A percentile compares a stretch with the other conserved stretches of the same genome.
phyloP scores from a whole-genome alignment of 2,797 vertebrate species.

The Peromyscus eremicus region DNA sequence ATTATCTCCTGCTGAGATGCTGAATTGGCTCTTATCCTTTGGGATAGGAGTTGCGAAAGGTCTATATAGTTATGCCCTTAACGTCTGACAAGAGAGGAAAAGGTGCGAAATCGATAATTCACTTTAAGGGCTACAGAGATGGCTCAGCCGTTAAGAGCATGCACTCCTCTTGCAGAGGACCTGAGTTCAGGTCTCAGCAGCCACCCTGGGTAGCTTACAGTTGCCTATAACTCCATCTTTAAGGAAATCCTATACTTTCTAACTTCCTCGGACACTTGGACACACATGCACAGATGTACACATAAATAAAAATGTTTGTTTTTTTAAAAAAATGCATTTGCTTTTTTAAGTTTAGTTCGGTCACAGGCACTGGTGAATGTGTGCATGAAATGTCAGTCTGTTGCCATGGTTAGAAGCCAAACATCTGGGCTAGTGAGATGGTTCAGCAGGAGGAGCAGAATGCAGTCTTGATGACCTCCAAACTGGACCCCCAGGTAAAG shows the following conservation, averaged over 20 bases:
- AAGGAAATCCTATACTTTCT: not conserved
- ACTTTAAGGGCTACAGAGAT: not conserved
- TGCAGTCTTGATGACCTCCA: not conserved
- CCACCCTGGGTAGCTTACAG: not conserved
- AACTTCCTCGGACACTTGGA: not conserved
- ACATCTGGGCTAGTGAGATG: not conserved
- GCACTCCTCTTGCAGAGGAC: not conserved
- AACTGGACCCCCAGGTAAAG: not conserved
- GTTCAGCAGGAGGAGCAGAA: no score
- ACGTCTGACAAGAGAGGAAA: constrained; percentile 18
- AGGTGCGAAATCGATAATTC: constrained; percentile 55
- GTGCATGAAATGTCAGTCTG: not conserved
- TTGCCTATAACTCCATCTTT: not conserved
- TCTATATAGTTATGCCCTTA: constrained; percentile 36
- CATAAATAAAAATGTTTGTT: not conserved
- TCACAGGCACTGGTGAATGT: not conserved
- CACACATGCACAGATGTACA: not conserved
- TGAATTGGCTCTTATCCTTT: not conserved
- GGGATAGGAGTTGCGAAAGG: constrained; percentile 23
- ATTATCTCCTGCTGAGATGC: constrained; percentile 39
- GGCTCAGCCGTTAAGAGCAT: not conserved
- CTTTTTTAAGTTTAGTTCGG: not conserved
- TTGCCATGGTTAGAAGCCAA: not conserved
- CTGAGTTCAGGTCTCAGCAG: not conserved
- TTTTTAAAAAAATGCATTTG: not conserved